Evolutionary conservation across 2,113 vertebrate species (phyloP).

Genomic region (Chauna torquata): DNA sequence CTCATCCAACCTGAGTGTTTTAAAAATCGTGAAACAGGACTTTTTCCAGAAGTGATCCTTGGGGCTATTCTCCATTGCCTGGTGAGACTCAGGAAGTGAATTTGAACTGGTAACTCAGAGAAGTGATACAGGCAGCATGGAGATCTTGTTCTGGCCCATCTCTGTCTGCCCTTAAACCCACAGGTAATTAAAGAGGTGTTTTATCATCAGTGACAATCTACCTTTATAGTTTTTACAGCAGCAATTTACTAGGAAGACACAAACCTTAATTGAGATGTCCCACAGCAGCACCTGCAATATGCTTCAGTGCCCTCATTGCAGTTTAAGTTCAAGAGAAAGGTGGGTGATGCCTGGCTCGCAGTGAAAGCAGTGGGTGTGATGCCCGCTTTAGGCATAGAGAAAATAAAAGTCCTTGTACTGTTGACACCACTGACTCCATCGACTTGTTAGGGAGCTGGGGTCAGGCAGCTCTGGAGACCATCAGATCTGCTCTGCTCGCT

Average conservation of each 20-base stretch:
- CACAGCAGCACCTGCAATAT: not conserved
- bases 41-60: not conserved
- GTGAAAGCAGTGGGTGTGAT: not conserved
- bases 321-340: not conserved
- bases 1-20: not conserved
- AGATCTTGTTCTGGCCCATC: not conserved
- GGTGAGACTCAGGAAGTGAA: not conserved
- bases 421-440: not conserved
- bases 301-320: not conserved
- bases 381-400: not conserved
- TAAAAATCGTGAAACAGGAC: too few species aligned
- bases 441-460: not conserved
- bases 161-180: not conserved
- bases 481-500: not conserved
- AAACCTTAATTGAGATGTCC: not conserved
- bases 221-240: not conserved
- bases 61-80: not conserved
- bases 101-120: not conserved
- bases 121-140: accelerated
- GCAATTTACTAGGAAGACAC: not conserved
- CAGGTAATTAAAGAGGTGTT: not conserved
- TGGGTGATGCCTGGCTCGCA: not conserved
- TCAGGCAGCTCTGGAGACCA: not conserved
- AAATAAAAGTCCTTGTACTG: not conserved
- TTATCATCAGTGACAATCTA: not conserved